Percentiles rank a stretch among this genome's conserved stretches.
These are phyloP conservation scores for Heliconius aoede DNA, from an alignment of 2,888 invertebrate species.

Conservation along the genomic window DNA sequence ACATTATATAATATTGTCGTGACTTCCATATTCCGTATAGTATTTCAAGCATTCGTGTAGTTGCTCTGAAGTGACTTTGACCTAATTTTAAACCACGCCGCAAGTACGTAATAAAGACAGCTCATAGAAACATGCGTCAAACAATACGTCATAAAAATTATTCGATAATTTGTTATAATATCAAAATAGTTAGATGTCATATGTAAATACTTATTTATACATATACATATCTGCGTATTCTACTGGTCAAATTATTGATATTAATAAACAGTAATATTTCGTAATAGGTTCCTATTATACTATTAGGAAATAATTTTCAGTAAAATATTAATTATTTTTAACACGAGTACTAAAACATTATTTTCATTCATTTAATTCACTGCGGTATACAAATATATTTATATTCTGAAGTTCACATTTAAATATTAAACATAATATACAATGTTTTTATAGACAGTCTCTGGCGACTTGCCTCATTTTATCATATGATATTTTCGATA, in stretches of 20 bases:
- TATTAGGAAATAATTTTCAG: background rate
- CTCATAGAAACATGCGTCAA: conserved; percentile 27
- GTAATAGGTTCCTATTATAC: no score
- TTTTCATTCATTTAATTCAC: background rate
- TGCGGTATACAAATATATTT: background rate
- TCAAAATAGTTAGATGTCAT: conserved; percentile 24
- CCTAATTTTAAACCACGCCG: conserved; percentile 34
- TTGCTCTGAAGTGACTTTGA: conserved; percentile 39
- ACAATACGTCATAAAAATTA: conserved; percentile 38
- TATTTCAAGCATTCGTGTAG: conserved; percentile 33
- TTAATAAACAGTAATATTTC: background rate
- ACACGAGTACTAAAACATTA: background rate
- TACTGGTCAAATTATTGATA: background rate
- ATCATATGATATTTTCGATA: conserved; percentile 31
- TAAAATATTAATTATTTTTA: background rate
- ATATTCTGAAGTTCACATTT: conserved; percentile 7
- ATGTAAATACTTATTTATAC: conserved; percentile 58
- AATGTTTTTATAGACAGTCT: conserved; percentile 13
- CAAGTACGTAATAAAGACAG: conserved; percentile 28
- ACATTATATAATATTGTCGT: conserved; percentile 3
- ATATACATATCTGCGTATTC: conserved; percentile 42
- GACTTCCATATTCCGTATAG: background rate
- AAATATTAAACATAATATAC: conserved; percentile 17
- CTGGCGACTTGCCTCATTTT: conserved; percentile 28
- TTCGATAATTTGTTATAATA: conserved; percentile 43